Evolutionary conservation across 2,113 vertebrate genomes (phyloP), one percentile per base, ranked within the genome.

Genomic region (Marmota flaviventris): DNA sequence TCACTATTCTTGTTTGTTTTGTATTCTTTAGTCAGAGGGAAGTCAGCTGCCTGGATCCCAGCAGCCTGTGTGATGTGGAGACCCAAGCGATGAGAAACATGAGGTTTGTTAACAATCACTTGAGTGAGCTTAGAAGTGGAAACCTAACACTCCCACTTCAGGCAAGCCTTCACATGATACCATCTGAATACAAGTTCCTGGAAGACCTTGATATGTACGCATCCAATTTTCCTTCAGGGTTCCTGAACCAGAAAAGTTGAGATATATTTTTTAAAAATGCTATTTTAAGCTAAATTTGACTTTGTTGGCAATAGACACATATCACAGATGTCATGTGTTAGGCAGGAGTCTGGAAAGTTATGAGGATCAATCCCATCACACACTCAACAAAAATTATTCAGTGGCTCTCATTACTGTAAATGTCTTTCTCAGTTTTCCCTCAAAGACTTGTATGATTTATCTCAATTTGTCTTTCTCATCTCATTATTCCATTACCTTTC

Each of bases 121-220:
- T 84, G 9, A 22, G 7, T 56, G n/a, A 92, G 18, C 4, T 76
- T n/a, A 69, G 29, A 78, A 73, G n/a, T 69, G 3, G 2, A 24
- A 61, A 27, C 32, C 2, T 5, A 51, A 8, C 4, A 20, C 4
- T 0, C 3, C 3, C 4, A 83, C 11, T 11, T 37, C 29, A 48
- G 11, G 29, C 16, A 42, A 39, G 6, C 2, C 14, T 89, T 92
- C 34, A 13, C 2, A 37, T 42, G 29, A 67, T 3, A 53, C 14
- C 2, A 29, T 24, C 27, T 91, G 8, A 89, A 4, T n/a, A 3
- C 39, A 72, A 45, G 10, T 18, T 69, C 10, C 22, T 14, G 42
- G 63, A 1, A 89, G 12, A 56, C 11, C 22, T 20, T 72, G 45
- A 82, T 7, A 39, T 67, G 45, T 13, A 70, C 7, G 12, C 9